Percentiles rank a stretch among this genome's conserved stretches.
These are phyloP conservation scores for Pseudomyrmex concolor DNA, from an alignment of 1,140 invertebrate genomes.

Conservation along the genomic window DNA sequence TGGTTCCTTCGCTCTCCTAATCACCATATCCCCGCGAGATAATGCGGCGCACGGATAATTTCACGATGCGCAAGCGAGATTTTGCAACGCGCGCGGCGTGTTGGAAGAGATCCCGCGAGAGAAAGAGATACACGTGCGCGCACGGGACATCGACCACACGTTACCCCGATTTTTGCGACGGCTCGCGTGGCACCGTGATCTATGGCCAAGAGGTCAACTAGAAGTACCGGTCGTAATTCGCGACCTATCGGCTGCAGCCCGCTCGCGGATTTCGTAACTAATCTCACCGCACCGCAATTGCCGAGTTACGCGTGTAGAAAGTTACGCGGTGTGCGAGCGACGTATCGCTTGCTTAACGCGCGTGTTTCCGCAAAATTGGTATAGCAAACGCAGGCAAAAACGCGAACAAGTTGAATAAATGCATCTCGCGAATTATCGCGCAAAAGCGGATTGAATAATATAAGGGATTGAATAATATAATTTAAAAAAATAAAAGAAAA, in stretches of 20 bases:
- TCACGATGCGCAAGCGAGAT: slow-evolving; percentile 6
- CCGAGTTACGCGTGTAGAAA: slow-evolving; percentile 66
- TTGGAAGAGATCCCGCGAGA: background rate
- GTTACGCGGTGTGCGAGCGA: slow-evolving; percentile 27
- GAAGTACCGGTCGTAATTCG: slow-evolving; percentile 56
- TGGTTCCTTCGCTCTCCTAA: slow-evolving; percentile 55
- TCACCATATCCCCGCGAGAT: slow-evolving; percentile 52
- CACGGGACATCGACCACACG: background rate
- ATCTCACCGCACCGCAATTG: slow-evolving; percentile 29
- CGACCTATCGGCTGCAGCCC: slow-evolving; percentile 43
- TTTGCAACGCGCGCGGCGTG: slow-evolving; percentile 41
- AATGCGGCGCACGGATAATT: slow-evolving; percentile 45
- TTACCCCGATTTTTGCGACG: slow-evolving; percentile 29
- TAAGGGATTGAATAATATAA: too few relatives aligned
- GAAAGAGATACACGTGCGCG: background rate
- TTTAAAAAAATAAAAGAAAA: too few relatives aligned
- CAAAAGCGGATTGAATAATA: background rate
- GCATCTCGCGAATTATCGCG: too few relatives aligned
- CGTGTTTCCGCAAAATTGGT: slow-evolving; percentile 25
- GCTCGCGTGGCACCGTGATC: slow-evolving; percentile 19
- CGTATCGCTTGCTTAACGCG: slow-evolving; percentile 57
- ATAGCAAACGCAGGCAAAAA: slow-evolving; percentile 6
- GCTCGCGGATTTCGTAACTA: slow-evolving; percentile 61
- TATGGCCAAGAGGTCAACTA: slow-evolving; percentile 38
- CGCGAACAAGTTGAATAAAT: background rate